Evolutionary conservation across 2,797 vertebrate genomes (phyloP).

Genomic region (Nothura maculosa): DNA sequence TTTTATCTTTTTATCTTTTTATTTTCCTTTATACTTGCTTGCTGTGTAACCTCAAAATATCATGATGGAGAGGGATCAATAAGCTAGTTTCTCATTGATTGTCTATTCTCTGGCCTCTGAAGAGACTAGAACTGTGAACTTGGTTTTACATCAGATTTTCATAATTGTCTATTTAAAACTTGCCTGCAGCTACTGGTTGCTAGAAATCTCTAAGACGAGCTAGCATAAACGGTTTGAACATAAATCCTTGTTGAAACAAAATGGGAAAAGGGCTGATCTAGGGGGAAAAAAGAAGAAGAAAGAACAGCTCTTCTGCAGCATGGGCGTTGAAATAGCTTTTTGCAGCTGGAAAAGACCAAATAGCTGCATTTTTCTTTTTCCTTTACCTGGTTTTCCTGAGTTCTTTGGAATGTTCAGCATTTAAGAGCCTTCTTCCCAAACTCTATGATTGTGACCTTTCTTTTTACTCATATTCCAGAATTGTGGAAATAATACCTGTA

Average conservation of each 20-base stretch:
- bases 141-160: conserved; percentile 72
- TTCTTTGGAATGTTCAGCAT: not conserved
- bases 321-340: not conserved
- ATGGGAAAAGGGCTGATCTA: not conserved
- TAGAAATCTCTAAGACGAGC: conserved; percentile 76
- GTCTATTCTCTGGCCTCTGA: conserved; percentile 70
- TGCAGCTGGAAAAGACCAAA: not conserved
- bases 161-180: conserved; percentile 78
- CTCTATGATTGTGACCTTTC: not conserved
- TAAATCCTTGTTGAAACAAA: conserved; percentile 44
- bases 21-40: conserved; percentile 50
- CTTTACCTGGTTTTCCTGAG: not conserved
- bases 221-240: conserved; percentile 2
- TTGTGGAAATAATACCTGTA: too few species aligned
- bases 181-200: conserved; percentile 59
- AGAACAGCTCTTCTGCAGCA: not conserved
- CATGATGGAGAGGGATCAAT: conserved; percentile 75
- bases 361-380: not conserved
- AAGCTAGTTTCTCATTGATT: conserved; percentile 74
- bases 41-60: conserved; percentile 71
- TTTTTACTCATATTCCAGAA: too few species aligned
- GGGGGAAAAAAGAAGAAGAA: not conserved
- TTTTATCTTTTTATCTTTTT: conserved; percentile 63
- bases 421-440: not conserved
- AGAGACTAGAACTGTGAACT: conserved; percentile 76